Evolutionary conservation across 64 coral and sea anemone species (phyloP), one percentile per base, ranked within the genome.

Genomic region (Dendronephthya gigantea): DNA sequence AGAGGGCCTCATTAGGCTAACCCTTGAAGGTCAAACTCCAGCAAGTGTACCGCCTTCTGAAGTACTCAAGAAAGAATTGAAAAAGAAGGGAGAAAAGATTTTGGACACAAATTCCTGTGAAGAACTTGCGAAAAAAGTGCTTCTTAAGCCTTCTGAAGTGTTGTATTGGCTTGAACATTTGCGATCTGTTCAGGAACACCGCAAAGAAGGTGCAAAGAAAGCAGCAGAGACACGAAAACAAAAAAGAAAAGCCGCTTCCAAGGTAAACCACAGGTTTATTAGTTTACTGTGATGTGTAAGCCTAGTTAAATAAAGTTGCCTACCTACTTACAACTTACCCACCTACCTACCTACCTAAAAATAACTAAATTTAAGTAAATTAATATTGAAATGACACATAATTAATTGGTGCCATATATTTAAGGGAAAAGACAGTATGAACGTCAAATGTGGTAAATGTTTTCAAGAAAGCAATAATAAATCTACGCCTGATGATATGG

Each of bases 141-240:
- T 74, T 40, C 47, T 87, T 27, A 74, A 39, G 40, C 85, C 59
- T 35, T 30, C 55, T 40, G 85, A 87, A 28, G 59, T 72, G 35
- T 65, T 48, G 49, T 65, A 55, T 33, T 86, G 38, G 85, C n/a
- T 86, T 19, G 34, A 87, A 74, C 85, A 87, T 70, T 58, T 87
- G 33, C 33, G 47, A 43, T 31, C 25, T 17, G 47, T 87, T 13
- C 43, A 72, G 25, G 55, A 50, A 14, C 39, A 70, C 65, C 65
- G 85, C 47, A 65, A 72, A 72, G 40, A 87, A 48, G 85, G 85
- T 13, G 85, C 85, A 74, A 74, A 29, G 34, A 72, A 87, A 72
- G 85, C 69, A 2, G 69, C 69, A 3, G 69, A 76, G 34, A 76
- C n/a, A 76, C 29, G 6, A 76, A 76, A 16, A 76, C 28, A 76